Conservation (phyloP, 2,797 vertebrate genomes). For the Myotis findleyi region DNA sequence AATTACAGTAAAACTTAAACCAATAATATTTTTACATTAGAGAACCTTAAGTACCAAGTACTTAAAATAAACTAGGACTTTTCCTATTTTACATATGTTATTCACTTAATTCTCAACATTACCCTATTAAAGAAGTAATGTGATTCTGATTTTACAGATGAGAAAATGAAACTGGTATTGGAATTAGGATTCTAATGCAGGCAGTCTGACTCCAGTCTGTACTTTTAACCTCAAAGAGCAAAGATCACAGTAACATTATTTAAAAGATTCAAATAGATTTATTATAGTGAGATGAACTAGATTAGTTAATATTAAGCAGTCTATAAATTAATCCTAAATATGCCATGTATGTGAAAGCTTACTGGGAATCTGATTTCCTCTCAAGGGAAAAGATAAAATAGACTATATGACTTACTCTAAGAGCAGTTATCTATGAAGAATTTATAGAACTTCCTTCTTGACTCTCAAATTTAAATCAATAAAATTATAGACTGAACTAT, state of each 20-base stretch:
- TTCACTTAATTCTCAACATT: conserved; percentile 32
- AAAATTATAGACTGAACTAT: not conserved
- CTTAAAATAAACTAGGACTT: not conserved
- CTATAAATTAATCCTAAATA: not conserved
- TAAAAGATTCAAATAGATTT: not conserved
- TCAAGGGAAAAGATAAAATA: not conserved
- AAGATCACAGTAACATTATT: not conserved
- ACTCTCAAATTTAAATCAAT: conserved; percentile 30
- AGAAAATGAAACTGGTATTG: not conserved
- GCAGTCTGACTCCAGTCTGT: not conserved
- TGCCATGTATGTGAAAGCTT: not conserved
- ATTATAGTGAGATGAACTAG: not conserved
- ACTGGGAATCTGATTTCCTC: not conserved
- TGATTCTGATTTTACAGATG: not conserved
- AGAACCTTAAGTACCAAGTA: not conserved
- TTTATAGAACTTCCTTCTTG: not conserved
- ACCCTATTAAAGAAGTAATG: not conserved
- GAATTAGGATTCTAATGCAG: not conserved
- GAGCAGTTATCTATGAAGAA: not conserved
- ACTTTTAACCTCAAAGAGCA: not conserved
- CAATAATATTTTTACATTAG: not conserved
- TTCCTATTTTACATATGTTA: not conserved
- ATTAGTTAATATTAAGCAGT: not conserved
- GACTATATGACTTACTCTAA: not conserved
- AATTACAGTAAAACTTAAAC: conserved; percentile 18